phyloP scores from a whole-genome alignment of 37 sponge, comb jelly and placozoan genomes.

The Crambe crambe region DNA sequence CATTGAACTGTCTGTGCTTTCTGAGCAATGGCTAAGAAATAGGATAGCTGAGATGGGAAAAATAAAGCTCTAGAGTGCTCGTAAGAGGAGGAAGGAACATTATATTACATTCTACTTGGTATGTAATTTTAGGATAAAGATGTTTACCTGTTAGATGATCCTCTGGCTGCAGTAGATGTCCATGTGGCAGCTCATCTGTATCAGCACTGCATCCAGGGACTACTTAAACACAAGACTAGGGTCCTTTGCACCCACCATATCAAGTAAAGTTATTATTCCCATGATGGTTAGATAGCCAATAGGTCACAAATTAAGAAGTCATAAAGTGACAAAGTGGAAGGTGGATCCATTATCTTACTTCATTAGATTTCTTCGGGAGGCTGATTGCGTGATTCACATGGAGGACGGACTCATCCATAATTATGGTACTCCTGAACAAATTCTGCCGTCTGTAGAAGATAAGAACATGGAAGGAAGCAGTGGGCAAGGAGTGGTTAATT shows the following conservation, averaged over 20 bases:
- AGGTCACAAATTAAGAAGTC: too few relatives aligned
- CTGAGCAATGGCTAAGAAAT: too few relatives aligned
- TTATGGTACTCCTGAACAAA: conserved; percentile 66
- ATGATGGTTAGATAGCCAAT: too few relatives aligned
- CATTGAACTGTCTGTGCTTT: too few relatives aligned
- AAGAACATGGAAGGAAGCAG: neutral
- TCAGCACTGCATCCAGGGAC: conserved; percentile 80
- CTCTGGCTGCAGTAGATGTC: conserved; percentile 96
- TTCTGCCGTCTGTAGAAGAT: conserved; percentile 54
- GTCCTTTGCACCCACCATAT: conserved; percentile 63
- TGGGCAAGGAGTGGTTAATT: too few relatives aligned
- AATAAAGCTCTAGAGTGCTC: too few relatives aligned
- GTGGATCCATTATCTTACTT: too few relatives aligned
- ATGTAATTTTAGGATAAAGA: conserved; percentile 74
- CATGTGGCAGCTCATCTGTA: conserved; percentile 90
- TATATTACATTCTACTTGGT: neutral
- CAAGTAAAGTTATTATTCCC: conserved; percentile 8
- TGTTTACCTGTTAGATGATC: conserved; percentile 93
- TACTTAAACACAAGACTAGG: conserved; percentile 80
- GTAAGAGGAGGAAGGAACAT: too few relatives aligned
- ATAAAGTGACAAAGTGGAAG: too few relatives aligned
- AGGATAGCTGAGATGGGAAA: too few relatives aligned
- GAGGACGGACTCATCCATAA: conserved; percentile 65
- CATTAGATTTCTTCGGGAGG: conserved; percentile 74
- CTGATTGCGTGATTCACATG: conserved; percentile 79